Evolutionary conservation across 2,888 invertebrate genomes (phyloP), one percentile per base, ranked within the genome.

Genomic region (Erynnis tages): DNA sequence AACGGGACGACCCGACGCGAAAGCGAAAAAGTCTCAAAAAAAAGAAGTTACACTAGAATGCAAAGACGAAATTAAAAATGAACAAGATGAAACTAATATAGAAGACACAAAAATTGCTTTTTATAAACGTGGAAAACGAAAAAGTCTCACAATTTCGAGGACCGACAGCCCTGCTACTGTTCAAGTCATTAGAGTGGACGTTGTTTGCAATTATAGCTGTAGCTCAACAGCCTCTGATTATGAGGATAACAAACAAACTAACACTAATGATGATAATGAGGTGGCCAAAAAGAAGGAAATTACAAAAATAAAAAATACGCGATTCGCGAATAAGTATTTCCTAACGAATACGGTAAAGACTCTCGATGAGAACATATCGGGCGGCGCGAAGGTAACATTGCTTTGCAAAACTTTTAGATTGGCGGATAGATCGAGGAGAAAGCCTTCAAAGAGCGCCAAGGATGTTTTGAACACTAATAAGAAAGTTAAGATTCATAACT

Each of bases 161-260:
- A 67, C 79, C 6, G 83, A 81, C 56, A 89, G 86, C 56, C 90
- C 90, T 4, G 88, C 89, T 55, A 88, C 89, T 0, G 75, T 88
- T 6, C 89, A 90, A 68, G 79, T 90, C 1, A 90, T 90, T 14
- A 72, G 90, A 65, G 90, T 90, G 0, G 90, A 90, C 55, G 88
- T 90, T 4, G 82, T 90, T 6, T 82, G 86, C 54, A 83, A 84
- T 58, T 70, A 77, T 55, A 73, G 67, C 43, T 61, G 61, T 27
- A 73, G 65, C 32, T 67, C 79, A 0, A 57, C 69, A 0, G 57
- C 67, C 23, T 78, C 78, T 1, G 73, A 77, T 41, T 68, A 65
- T 32, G 77, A 80, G 13, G 76, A 81, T 50, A 76, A 65, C 41
- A 66, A 60, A 49, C 57, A 60, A 37, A 56, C 57, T 50, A 55